Conservation (phyloP, 2,888 invertebrate species). For the Plebejus melissa region DNA sequence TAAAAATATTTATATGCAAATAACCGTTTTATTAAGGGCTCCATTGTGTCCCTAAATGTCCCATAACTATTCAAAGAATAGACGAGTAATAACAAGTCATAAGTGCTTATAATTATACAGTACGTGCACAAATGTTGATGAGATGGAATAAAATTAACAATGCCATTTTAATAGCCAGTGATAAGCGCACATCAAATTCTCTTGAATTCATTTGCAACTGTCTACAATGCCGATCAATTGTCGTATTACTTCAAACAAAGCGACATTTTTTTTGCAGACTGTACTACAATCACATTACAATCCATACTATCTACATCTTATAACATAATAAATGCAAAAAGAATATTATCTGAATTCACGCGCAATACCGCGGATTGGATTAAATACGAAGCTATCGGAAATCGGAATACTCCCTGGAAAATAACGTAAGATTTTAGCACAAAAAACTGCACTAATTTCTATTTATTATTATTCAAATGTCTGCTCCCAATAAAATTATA, state of each 20-base stretch:
- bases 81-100: neutral
- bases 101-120: neutral
- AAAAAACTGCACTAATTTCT: no score
- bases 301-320: no score
- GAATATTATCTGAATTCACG: no score
- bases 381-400: no score
- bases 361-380: no score
- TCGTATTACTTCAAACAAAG: neutral
- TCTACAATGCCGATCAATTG: neutral
- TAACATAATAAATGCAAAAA: no score
- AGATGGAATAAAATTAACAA: conserved; percentile 12
- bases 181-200: neutral
- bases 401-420: no score
- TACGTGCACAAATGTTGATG: neutral
- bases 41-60: neutral
- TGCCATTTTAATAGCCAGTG: conserved; percentile 1
- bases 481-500: no score
- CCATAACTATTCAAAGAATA: conserved; percentile 1
- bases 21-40: neutral
- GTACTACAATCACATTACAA: no score
- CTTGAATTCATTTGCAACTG: neutral
- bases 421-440: no score
- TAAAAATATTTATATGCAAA: no score
- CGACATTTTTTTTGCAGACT: neutral
- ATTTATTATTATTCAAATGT: no score